Evolutionary conservation across 2,888 invertebrate species (phyloP).

Genomic region (Protodeltote pygarga): DNA sequence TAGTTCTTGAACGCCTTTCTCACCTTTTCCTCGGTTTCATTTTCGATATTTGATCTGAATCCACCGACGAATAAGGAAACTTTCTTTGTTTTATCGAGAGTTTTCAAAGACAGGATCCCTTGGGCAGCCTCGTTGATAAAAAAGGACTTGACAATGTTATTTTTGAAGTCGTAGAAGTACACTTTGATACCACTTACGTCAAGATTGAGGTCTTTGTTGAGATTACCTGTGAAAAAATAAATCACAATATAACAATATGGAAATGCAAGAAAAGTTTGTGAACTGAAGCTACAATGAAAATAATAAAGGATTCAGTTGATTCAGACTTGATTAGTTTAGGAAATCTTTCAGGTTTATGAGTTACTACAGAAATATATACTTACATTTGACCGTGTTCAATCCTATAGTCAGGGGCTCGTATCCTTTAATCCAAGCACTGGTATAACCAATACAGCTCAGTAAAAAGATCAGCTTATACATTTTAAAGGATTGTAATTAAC

Average conservation of each 20-base stretch:
- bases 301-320: too few relatives aligned
- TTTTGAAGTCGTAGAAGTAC: constrained; percentile 73
- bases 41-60: constrained; percentile 72
- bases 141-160: constrained; percentile 56
- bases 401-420: constrained; percentile 75
- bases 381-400: constrained; percentile 73
- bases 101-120: constrained; percentile 61
- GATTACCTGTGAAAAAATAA: constrained; percentile 61
- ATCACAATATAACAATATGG: too few relatives aligned
- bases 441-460: constrained; percentile 18
- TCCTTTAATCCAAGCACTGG: constrained; percentile 64
- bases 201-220: constrained; percentile 61
- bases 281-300: too few relatives aligned
- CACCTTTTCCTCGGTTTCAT: constrained; percentile 66
- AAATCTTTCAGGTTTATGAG: too few relatives aligned
- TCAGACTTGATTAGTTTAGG: too few relatives aligned
- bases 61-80: constrained; percentile 74
- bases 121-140: constrained; percentile 64
- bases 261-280: too few relatives aligned
- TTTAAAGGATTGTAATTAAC: neutral
- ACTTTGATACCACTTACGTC: constrained; percentile 71
- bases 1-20: constrained; percentile 67
- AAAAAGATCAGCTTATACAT: constrained; percentile 24
- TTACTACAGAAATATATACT: too few relatives aligned
- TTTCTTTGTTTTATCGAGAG: constrained; percentile 63